Percentiles rank a stretch among this genome's conserved stretches.
phyloP scores from a whole-genome alignment of 1,140 invertebrate species.

The Octopus bimaculoides region DNA sequence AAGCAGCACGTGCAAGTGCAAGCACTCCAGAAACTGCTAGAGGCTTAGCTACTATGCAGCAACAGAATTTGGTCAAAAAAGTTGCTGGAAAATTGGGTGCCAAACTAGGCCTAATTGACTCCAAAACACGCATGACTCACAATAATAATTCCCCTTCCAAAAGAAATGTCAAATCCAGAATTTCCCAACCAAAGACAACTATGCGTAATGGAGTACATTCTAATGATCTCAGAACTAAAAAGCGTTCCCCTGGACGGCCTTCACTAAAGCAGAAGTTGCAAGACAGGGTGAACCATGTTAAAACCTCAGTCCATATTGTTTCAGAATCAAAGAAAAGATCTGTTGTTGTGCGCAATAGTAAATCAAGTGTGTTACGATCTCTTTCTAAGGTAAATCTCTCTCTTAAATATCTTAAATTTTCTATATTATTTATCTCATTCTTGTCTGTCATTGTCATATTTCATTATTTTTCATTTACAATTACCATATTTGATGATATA shows the following conservation, averaged over 20 bases:
- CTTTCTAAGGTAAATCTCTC: neutral
- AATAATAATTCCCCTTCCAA: neutral
- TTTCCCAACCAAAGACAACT: neutral
- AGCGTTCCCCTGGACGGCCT: neutral
- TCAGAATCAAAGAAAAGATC: neutral
- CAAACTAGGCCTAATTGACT: neutral
- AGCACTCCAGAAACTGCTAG: slow-evolving; percentile 49
- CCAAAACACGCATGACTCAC: neutral
- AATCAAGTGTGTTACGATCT: neutral
- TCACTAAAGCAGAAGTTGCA: neutral
- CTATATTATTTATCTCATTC: neutral
- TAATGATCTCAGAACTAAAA: slow-evolving; percentile 1
- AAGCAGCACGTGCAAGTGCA: slow-evolving; percentile 48
- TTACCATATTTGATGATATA: too few species aligned
- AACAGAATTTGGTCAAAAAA: slow-evolving; percentile 18
- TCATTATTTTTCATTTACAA: too few species aligned
- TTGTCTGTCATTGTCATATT: too few species aligned
- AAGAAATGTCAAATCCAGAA: neutral
- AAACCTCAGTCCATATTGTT: neutral
- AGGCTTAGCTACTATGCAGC: slow-evolving; percentile 39
- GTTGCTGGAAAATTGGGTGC: slow-evolving; percentile 3
- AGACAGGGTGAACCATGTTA: neutral
- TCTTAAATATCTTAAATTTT: neutral
- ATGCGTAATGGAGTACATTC: neutral
- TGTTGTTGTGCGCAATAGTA: neutral